Percentiles rank a stretch among this genome's conserved stretches.
These are phyloP conservation scores for Masticophis lateralis DNA, from an alignment of 2,797 vertebrate genomes.

Conservation along the genomic window DNA sequence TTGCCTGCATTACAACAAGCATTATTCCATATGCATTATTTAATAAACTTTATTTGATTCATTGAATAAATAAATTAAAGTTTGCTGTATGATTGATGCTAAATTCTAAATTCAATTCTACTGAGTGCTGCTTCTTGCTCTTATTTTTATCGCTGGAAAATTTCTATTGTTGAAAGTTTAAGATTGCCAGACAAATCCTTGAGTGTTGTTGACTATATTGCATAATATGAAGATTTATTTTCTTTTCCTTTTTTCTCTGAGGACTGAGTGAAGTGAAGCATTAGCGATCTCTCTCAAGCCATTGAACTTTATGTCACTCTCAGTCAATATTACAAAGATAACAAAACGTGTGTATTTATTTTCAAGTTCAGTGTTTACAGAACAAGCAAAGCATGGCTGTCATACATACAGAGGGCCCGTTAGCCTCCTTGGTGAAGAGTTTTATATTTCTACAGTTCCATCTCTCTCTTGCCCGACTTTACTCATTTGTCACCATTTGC, in stretches of 20 bases:
- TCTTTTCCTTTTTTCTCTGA: not conserved
- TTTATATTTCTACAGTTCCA: constrained; percentile 57
- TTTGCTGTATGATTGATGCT: not conserved
- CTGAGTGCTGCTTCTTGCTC: not conserved
- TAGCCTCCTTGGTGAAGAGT: constrained; percentile 47
- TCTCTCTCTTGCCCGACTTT: constrained; percentile 25
- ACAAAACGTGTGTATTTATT: constrained; percentile 39
- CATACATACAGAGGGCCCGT: constrained; percentile 53
- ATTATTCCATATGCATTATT: not conserved
- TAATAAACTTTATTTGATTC: not conserved
- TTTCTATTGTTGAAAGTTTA: not conserved
- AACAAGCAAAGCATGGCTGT: constrained; percentile 42
- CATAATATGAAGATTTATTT: not conserved
- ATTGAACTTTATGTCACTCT: not conserved
- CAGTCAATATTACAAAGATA: constrained; percentile 44
- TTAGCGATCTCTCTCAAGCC: constrained; percentile 7
- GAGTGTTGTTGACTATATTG: constrained; percentile 1
- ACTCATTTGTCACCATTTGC: constrained; percentile 46
- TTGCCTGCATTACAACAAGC: constrained; percentile 17
- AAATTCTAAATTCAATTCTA: not conserved
- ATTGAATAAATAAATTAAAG: not conserved
- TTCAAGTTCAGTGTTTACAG: constrained; percentile 42
- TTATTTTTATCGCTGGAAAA: not conserved
- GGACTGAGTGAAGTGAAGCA: not conserved
- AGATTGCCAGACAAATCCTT: constrained; percentile 15